Evolutionary conservation across 2,797 vertebrate genomes (phyloP).

Genomic region (Poeciliopsis paucimaculata): DNA sequence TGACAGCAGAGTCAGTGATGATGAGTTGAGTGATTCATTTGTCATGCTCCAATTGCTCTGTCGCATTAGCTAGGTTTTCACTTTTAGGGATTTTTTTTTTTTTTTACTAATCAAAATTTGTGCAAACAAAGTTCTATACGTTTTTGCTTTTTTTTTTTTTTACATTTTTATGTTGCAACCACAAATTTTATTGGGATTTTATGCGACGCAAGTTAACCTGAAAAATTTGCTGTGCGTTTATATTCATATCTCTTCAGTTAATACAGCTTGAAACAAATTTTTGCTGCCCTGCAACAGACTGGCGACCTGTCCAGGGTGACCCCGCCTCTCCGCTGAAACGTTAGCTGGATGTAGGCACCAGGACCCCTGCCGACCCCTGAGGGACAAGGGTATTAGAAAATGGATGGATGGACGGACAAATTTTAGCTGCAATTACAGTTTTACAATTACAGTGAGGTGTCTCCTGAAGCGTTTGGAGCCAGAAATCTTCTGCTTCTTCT

Average conservation of each 20-base stretch:
- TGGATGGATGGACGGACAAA: neutral
- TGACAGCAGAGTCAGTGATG: slow-evolving; percentile 12
- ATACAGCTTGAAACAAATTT: neutral
- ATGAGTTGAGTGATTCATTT: slow-evolving; percentile 16
- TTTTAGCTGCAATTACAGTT: neutral
- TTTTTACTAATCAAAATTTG: neutral
- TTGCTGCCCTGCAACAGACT: too few relatives aligned
- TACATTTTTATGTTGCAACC: neutral
- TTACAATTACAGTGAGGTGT: neutral
- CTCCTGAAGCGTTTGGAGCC: neutral
- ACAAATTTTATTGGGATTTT: neutral
- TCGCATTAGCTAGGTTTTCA: neutral
- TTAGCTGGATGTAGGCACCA: too few relatives aligned
- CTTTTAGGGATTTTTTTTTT: neutral
- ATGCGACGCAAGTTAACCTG: neutral
- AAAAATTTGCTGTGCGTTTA: neutral
- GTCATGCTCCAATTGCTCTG: slow-evolving; percentile 12
- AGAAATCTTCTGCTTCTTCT: neutral
- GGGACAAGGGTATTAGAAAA: too few relatives aligned
- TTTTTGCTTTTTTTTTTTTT: neutral
- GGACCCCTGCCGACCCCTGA: too few relatives aligned
- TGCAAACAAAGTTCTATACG: neutral
- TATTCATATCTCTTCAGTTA: neutral
- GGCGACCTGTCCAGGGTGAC: too few relatives aligned
- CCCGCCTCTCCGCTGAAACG: too few relatives aligned